phyloP scores from a whole-genome alignment of 2,797 vertebrate species.

The Euthynnus affinis region DNA sequence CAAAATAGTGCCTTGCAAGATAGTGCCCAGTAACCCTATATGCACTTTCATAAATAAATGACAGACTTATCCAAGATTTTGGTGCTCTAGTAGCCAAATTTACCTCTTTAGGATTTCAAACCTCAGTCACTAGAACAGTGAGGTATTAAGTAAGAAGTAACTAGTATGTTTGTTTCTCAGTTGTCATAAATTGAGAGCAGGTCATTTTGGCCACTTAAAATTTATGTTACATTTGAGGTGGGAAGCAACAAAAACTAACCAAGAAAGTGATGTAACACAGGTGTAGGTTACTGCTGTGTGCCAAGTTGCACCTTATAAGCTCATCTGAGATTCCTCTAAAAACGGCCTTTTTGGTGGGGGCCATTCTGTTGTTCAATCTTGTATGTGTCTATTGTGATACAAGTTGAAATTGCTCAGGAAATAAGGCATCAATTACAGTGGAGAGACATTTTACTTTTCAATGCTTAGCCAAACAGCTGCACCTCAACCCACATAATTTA shows the following conservation, averaged over 20 bases:
- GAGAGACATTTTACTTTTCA: conserved; percentile 15
- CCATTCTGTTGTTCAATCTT: conserved; percentile 6
- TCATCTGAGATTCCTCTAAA: background rate
- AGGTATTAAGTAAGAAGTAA: background rate
- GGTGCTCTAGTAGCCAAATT: background rate
- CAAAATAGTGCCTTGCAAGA: background rate
- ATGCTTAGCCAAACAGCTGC: conserved; percentile 42
- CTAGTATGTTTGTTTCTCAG: conserved; percentile 15
- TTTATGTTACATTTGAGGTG: conserved; percentile 40
- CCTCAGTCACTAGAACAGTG: background rate
- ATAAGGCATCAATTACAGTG: conserved; percentile 4
- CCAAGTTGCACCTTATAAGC: too few relatives aligned
- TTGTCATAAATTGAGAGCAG: background rate
- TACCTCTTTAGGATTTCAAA: background rate
- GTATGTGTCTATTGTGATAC: conserved; percentile 17
- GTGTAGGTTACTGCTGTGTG: too few relatives aligned
- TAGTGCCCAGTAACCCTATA: too few relatives aligned
- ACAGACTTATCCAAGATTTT: background rate
- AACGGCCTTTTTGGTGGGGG: background rate
- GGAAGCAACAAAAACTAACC: background rate
- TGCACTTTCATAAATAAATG: conserved; percentile 7
- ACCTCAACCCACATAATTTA: conserved; percentile 50
- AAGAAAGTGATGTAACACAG: too few relatives aligned
- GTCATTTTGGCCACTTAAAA: conserved; percentile 35
- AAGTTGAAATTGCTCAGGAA: conserved; percentile 24